These are phyloP conservation scores for Ceyx cyanopectus DNA, from an alignment of 2,113 vertebrate genomes.

Conservation along the genomic window DNA sequence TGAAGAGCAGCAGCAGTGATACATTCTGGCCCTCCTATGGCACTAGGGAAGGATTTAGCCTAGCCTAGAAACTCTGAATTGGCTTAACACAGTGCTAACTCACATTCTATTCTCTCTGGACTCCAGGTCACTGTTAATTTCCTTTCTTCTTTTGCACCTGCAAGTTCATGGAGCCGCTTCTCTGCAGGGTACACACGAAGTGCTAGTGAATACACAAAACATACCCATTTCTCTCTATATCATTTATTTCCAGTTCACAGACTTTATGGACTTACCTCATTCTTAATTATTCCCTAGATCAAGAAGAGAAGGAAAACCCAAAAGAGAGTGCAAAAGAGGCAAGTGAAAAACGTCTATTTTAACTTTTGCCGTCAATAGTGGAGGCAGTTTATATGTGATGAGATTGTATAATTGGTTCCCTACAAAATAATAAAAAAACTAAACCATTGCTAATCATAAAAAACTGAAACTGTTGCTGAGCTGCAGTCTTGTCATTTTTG, in stretches of 20 bases:
- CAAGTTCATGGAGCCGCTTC: not conserved
- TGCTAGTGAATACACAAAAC: not conserved
- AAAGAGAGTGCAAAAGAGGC: constrained; percentile 73
- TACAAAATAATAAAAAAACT: not conserved
- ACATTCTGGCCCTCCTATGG: not conserved
- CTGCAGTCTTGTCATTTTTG: not conserved
- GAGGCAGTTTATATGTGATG: not conserved
- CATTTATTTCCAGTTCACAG: not conserved
- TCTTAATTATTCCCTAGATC: constrained; percentile 77
- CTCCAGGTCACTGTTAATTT: not conserved
- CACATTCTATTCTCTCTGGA: not conserved
- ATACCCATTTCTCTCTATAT: not conserved
- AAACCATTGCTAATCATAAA: not conserved
- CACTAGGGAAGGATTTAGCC: not conserved
- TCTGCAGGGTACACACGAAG: not conserved
- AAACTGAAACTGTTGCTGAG: not conserved
- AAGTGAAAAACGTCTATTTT: constrained; percentile 69
- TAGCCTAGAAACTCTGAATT: not conserved
- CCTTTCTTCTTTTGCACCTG: constrained; percentile 44
- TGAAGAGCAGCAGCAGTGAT: not conserved
- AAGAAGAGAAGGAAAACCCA: constrained; percentile 75
- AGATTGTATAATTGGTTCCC: not conserved
- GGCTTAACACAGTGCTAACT: not conserved
- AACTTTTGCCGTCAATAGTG: not conserved
- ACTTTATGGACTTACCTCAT: not conserved